These are phyloP conservation scores for Clistopyga incitator DNA, from an alignment of 2,888 invertebrate genomes.

Conservation along the genomic window DNA sequence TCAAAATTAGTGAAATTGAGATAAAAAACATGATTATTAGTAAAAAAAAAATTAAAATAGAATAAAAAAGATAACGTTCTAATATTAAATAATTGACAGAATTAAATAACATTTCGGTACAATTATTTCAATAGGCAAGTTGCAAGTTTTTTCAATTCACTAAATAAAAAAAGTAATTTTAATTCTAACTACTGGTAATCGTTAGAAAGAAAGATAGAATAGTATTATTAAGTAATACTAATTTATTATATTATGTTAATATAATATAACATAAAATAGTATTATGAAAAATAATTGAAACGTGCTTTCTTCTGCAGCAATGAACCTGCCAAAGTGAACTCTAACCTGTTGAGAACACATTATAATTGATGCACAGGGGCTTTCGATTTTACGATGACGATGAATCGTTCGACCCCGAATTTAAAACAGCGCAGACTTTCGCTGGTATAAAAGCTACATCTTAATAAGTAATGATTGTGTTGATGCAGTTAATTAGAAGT, in stretches of 20 bases:
- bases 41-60: not conserved
- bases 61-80: no score
- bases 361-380: constrained; percentile 27
- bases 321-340: constrained; percentile 15
- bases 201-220: no score
- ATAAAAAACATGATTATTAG: not conserved
- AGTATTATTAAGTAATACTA: no score
- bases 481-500: constrained; percentile 73
- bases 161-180: no score
- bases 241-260: no score
- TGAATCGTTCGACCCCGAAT: constrained; percentile 29
- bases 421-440: constrained; percentile 52
- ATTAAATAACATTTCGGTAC: no score
- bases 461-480: constrained; percentile 81
- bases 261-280: not conserved
- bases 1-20: not conserved
- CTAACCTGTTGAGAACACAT: not conserved
- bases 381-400: constrained; percentile 26
- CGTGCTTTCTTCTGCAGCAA: constrained; percentile 7
- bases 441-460: constrained; percentile 78
- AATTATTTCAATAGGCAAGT: no score
- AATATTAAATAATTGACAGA: no score
- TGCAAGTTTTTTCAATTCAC: no score
- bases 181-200: no score
- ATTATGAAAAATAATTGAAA: not conserved